phyloP scores from a whole-genome alignment of 1,140 invertebrate genomes.

The Drosophila kanapiae region DNA sequence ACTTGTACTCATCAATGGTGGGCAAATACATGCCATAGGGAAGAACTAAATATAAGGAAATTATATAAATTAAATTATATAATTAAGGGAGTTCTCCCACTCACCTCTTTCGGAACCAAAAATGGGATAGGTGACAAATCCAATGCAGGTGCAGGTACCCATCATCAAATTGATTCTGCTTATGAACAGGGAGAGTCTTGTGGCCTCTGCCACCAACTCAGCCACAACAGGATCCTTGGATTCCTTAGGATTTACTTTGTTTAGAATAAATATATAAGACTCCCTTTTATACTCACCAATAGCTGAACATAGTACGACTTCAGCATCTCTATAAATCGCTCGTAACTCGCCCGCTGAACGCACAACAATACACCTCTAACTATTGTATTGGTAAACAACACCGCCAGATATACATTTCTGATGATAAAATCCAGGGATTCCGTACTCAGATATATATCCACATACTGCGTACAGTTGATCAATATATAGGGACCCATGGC shows the following conservation, averaged over 20 bases:
- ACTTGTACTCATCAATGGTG: slow-evolving; percentile 72
- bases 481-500: slow-evolving; percentile 60
- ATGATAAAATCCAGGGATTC: slow-evolving; percentile 74
- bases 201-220: slow-evolving; percentile 51
- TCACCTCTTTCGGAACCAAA: slow-evolving; percentile 70
- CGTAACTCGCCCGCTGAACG: slow-evolving; percentile 61
- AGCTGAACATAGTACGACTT: slow-evolving; percentile 57
- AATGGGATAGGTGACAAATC: slow-evolving; percentile 73
- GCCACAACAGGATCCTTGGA: slow-evolving; percentile 35
- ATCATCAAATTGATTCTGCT: slow-evolving; percentile 69
- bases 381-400: slow-evolving; percentile 72
- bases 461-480: slow-evolving; percentile 73
- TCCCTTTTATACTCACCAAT: slow-evolving; percentile 25
- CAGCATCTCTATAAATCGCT: slow-evolving; percentile 53
- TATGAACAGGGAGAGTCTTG: slow-evolving; percentile 57
- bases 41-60: slow-evolving; percentile 44
- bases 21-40: slow-evolving; percentile 79
- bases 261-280: no score
- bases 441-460: slow-evolving; percentile 73
- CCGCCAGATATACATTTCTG: slow-evolving; percentile 70
- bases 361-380: slow-evolving; percentile 60
- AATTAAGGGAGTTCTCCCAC: not conserved
- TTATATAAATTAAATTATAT: not conserved
- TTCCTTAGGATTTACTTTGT: slow-evolving; percentile 12
- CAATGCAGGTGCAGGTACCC: slow-evolving; percentile 71